Percentiles rank a stretch among this genome's conserved stretches.
phyloP scores from a whole-genome alignment of 2,888 invertebrate genomes.

The Siphlonurus alternatus region DNA sequence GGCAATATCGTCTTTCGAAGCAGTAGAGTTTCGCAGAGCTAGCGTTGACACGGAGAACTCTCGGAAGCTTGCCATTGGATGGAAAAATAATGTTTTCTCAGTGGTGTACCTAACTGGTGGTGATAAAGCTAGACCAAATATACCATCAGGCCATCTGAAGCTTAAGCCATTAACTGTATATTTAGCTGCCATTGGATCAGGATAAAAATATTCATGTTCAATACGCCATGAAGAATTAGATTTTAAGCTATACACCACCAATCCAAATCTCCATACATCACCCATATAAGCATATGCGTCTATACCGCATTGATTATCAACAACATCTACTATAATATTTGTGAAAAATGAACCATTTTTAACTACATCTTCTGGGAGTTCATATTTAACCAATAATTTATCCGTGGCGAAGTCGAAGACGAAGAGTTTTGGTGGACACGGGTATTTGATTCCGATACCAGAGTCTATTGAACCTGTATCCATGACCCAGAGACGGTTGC shows the following conservation, averaged over 20 bases:
- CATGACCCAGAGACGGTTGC: constrained; percentile 60
- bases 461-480: constrained; percentile 66
- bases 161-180: constrained; percentile 56
- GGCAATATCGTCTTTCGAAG: constrained; percentile 23
- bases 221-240: constrained; percentile 56
- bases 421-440: constrained; percentile 8
- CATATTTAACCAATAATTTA: constrained; percentile 1
- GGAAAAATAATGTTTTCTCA: constrained; percentile 46
- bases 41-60: constrained; percentile 44
- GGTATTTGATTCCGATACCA: constrained; percentile 34
- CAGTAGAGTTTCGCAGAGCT: constrained; percentile 39
- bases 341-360: constrained; percentile 59
- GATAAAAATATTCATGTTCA: constrained; percentile 44
- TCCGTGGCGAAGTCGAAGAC: constrained; percentile 1
- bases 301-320: constrained; percentile 40
- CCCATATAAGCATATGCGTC: constrained; percentile 55
- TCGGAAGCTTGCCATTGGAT: constrained; percentile 64
- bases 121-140: constrained; percentile 58
- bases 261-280: constrained; percentile 62
- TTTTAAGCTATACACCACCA: constrained; percentile 62
- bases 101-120: constrained; percentile 30
- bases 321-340: constrained; percentile 63
- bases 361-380: constrained; percentile 14
- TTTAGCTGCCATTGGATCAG: constrained; percentile 54
- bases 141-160: constrained; percentile 66